Percentiles rank a stretch among this genome's conserved stretches.
Conservation (phyloP, 2,888 invertebrate species). For the Chamaedrilus cognettii region DNA sequence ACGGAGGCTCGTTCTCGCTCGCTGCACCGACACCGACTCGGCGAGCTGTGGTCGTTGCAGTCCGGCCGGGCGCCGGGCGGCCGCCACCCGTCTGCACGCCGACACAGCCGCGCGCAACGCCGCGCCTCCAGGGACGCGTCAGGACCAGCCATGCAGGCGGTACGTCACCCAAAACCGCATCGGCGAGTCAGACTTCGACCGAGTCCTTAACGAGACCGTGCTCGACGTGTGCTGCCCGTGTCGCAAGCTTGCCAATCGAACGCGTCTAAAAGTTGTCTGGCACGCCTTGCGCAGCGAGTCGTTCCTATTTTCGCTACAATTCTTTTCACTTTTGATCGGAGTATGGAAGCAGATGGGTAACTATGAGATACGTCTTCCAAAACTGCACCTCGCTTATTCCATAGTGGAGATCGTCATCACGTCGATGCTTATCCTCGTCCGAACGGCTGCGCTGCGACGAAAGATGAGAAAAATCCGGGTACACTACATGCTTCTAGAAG, state of each 20-base stretch:
- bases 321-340: neutral
- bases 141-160: no score
- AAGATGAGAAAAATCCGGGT: neutral
- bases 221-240: neutral
- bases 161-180: neutral
- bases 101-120: no score
- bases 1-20: no score
- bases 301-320: neutral
- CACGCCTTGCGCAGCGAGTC: constrained; percentile 5
- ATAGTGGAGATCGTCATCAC: neutral
- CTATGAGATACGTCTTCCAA: neutral
- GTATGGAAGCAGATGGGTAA: neutral
- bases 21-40: no score
- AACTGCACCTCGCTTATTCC: neutral
- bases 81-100: no score
- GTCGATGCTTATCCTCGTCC: neutral
- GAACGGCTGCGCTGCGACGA: neutral
- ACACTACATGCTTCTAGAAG: neutral
- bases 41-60: no score
- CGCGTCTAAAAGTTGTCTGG: neutral
- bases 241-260: neutral
- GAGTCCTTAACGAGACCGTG: constrained; percentile 1
- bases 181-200: neutral
- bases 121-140: no score
- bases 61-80: no score